Base-by-base conservation (phyloP, 2,113 vertebrate genomes). In the Puma concolor region DNA sequence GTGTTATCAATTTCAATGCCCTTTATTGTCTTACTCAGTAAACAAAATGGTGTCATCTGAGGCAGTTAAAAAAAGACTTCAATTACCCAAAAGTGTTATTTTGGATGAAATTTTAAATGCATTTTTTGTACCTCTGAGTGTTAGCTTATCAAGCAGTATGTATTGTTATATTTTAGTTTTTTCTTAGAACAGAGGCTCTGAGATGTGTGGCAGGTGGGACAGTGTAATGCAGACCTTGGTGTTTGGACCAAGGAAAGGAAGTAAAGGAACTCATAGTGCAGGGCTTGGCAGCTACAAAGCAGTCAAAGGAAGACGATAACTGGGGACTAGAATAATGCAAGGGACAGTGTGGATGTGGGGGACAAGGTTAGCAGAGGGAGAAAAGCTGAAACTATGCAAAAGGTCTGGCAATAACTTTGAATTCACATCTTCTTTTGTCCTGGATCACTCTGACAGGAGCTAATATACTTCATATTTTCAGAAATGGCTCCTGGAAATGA, bases 211-310 rank as follows among this genome's bases (percentile, higher is more conserved):
- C 25, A 54, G n/a, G 33, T 11, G 27, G 17, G 19, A 17, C 64
- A 41, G 38, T 5, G 21, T 69, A 3, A n/a, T 15, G 27, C 29
- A 94, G 31, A 63, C 41, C 9, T 17, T 57, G 63, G 5, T n/a
- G 23, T 4, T n/a, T 36, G 63, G 9, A 80, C 52, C 25, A 12
- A 71, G 25, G 69, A 41, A 54, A 66, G 9, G 12, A 10, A 71
- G 41, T 19, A 17, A 57, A 44, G 4, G 6, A 5, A 6, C 13
- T 76, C 38, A 27, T 1, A 23, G 10, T 0, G 0, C 15, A 14
- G 2, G 9, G 7, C 8, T 38, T 6, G 13, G 17, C 27, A 52
- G 12, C 50, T 41, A 15, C 29, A 31, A 44, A 3, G 1, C 8
- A 7, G 4, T 21, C 25, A 14, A 64, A 31, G 23, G 11, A 60